Percentiles rank a stretch among this genome's conserved stretches.
Evolutionary conservation across 2,888 invertebrate species (phyloP).

Genomic region (Eupithecia abbreviata): DNA sequence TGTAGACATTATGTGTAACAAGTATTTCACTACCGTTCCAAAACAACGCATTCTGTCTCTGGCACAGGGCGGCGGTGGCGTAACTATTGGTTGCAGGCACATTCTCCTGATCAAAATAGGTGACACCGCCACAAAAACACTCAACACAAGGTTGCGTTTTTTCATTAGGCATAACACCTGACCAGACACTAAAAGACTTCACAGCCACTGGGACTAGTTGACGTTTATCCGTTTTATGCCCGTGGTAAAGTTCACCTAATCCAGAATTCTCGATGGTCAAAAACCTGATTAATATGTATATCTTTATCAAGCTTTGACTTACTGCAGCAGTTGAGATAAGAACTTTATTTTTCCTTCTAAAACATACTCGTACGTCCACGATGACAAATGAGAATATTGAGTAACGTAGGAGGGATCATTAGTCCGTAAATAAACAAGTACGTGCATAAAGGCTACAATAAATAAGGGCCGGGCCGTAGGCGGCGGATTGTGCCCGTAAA

Average conservation of each 20-base stretch:
- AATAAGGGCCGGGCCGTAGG: constrained; percentile 59
- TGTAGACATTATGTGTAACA: constrained; percentile 61
- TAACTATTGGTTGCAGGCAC: constrained; percentile 56
- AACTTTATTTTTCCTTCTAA: constrained; percentile 26
- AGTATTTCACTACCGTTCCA: constrained; percentile 73
- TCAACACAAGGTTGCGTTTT: neutral
- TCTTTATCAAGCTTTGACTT: constrained; percentile 38
- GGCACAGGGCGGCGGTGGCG: constrained; percentile 57
- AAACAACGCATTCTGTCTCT: constrained; percentile 67
- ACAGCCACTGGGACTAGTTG: neutral
- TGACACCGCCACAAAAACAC: neutral
- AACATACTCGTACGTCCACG: constrained; percentile 28
- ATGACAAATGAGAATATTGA: constrained; percentile 44
- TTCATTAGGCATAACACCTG: neutral
- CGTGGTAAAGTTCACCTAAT: neutral
- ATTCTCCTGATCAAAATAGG: constrained; percentile 33
- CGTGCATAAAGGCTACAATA: constrained; percentile 50
- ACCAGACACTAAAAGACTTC: neutral
- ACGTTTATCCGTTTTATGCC: neutral
- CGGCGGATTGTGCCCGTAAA: constrained; percentile 65
- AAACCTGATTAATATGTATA: constrained; percentile 32
- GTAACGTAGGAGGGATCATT: constrained; percentile 21
- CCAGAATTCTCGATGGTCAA: neutral
- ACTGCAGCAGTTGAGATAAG: neutral
- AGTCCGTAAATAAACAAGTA: constrained; percentile 44